phyloP scores from a whole-genome alignment of 2,797 vertebrate species.

The Gymnopithys bicolor region DNA sequence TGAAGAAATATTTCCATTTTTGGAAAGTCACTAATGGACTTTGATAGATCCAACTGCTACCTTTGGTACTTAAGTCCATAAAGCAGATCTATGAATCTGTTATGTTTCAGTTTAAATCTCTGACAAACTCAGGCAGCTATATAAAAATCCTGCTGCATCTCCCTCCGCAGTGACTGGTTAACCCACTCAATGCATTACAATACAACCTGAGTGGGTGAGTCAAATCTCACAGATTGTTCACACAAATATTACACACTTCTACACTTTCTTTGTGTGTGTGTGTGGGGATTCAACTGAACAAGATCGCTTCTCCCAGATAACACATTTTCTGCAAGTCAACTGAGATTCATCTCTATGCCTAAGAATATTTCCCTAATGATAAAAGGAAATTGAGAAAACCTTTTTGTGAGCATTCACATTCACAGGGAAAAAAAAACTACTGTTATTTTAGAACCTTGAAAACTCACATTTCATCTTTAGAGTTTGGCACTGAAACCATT shows the following conservation, averaged over 20 bases:
- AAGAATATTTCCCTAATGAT: neutral
- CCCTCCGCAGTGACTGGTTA: neutral
- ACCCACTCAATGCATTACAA: neutral
- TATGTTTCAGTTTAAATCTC: neutral
- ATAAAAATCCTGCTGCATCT: neutral
- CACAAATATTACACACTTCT: slow-evolving; percentile 30
- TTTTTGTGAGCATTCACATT: neutral
- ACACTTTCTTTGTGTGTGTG: neutral
- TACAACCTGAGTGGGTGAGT: slow-evolving; percentile 17
- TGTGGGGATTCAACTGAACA: neutral
- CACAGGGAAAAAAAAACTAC: neutral
- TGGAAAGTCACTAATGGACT: neutral
- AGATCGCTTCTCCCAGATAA: neutral
- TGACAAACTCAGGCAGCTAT: neutral
- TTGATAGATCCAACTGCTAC: neutral
- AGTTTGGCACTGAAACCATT: slow-evolving; percentile 16
- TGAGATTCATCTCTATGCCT: neutral
- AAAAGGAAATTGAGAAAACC: neutral
- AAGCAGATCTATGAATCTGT: neutral
- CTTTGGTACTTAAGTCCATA: neutral
- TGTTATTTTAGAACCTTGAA: neutral
- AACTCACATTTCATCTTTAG: neutral
- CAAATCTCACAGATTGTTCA: slow-evolving; percentile 23
- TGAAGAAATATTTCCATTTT: neutral
- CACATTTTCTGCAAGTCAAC: neutral